Evolutionary conservation across 1,140 invertebrate genomes (phyloP).

Genomic region (Mercenaria mercenaria): DNA sequence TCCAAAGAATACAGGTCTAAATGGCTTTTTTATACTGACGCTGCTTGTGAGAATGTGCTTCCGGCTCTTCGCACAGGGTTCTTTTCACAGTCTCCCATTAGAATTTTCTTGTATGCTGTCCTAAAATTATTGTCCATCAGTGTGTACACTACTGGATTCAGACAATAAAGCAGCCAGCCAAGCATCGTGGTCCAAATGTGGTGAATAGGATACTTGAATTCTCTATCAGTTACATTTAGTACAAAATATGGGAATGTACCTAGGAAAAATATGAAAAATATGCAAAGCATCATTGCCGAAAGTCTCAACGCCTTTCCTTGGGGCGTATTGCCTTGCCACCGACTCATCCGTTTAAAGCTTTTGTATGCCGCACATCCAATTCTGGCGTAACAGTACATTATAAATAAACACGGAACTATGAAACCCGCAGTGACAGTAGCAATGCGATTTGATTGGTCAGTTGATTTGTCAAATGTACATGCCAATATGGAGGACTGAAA

Average conservation of each 20-base stretch:
- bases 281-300: conserved; percentile 77
- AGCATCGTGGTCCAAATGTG: conserved; percentile 76
- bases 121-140: conserved; percentile 77
- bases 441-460: conserved; percentile 78
- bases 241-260: conserved; percentile 78
- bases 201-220: conserved; percentile 66
- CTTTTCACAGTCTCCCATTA: conserved; percentile 66
- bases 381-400: conserved; percentile 79
- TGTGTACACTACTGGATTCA: conserved; percentile 77
- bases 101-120: conserved; percentile 71
- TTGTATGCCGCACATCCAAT: conserved; percentile 78
- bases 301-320: conserved; percentile 71
- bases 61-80: conserved; percentile 49
- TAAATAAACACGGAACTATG: conserved; percentile 80
- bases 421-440: conserved; percentile 78
- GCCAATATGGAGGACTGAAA: conserved; percentile 78
- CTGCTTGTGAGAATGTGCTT: conserved; percentile 52
- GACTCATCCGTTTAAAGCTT: conserved; percentile 73
- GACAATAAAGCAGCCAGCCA: conserved; percentile 74
- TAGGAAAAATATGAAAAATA: conserved; percentile 76
- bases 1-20: no score
- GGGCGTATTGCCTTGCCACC: conserved; percentile 71
- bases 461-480: conserved; percentile 76
- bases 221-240: conserved; percentile 71
- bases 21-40: no score